Evolutionary conservation across 1,140 invertebrate genomes (phyloP).

Genomic region (Trachymyrmex septentrionalis): DNA sequence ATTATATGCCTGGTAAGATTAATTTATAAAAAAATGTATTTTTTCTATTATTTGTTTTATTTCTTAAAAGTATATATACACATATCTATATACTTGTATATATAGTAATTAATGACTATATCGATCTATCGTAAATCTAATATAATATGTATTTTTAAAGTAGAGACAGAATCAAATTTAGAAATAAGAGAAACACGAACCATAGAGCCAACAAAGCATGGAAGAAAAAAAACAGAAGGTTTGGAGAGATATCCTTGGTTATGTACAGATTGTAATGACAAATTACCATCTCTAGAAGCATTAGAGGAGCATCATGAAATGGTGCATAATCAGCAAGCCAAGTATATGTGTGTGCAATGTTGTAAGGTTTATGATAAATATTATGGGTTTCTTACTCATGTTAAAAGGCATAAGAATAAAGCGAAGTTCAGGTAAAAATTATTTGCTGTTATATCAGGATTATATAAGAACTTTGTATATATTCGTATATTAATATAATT

Average conservation of each 20-base stretch:
- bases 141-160: slow-evolving; percentile 23
- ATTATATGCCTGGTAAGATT: slow-evolving; percentile 84
- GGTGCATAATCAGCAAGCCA: slow-evolving; percentile 87
- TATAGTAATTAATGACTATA: not conserved
- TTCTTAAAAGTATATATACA: not conserved
- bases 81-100: too few relatives aligned
- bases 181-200: slow-evolving; percentile 82
- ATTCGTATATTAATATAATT: slow-evolving; percentile 24
- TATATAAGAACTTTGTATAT: slow-evolving; percentile 8
- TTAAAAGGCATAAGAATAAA: slow-evolving; percentile 87
- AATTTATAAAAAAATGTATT: slow-evolving; percentile 2
- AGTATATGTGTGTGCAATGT: slow-evolving; percentile 88
- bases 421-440: slow-evolving; percentile 86
- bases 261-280: slow-evolving; percentile 87
- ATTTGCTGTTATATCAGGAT: not conserved
- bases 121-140: not conserved
- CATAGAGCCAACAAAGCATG: slow-evolving; percentile 70
- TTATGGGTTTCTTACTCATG: slow-evolving; percentile 88
- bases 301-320: slow-evolving; percentile 87
- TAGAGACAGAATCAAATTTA: slow-evolving; percentile 84
- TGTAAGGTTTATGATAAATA: slow-evolving; percentile 88
- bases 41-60: not conserved
- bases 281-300: slow-evolving; percentile 85
- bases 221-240: slow-evolving; percentile 76
- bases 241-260: slow-evolving; percentile 87